Base-by-base conservation (phyloP, 2,888 invertebrate species). In the Eupithecia centaureata region DNA sequence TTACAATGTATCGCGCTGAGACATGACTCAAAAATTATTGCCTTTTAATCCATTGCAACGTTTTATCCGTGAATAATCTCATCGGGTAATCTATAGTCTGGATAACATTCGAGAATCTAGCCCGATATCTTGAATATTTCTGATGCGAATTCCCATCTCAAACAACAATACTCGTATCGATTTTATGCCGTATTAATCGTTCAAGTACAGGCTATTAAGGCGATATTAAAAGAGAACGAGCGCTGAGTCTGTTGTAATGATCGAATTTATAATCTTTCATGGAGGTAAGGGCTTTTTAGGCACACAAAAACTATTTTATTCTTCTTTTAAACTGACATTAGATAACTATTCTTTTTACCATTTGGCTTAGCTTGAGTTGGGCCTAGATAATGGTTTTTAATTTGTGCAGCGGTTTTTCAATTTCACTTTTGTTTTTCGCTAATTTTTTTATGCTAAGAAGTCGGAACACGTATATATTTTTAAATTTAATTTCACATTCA, bases 261-360 rank as follows among this genome's bases (percentile, higher is more conserved):
- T 91, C 88, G 85, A 89, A 91, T 92, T 92, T 91, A 91, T 92
- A 92, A 91, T 91, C 90, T 87, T 87, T 83, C 87, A 84, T 87
- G 91, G 91, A 90, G 91, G 91, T 92, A 91, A 88, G 86, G 61
- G 65, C 30, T 35, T 18, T n/a, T 10, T 32, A 18, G 25, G 18
- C 28, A 32, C 18, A 13, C 25, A 62, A 30, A 27, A 38, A 47
- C 42, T n/a, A 52, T 33, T 35, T 33, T 38, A 57, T 66, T 61
- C n/a, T n/a, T n/a, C n/a, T n/a, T n/a, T n/a, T n/a, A 56, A 18
- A 42, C 42, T 27, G 27, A 60, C 35, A 25, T 25, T 60, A 27
- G 25, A 52, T 61, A 25, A 56, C 15, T 27, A 52, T 52, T 52
- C 13, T 27, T 52, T 52, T 27, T 25, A 52, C n/a, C n/a, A n/a